A percentile compares a stretch with the other conserved stretches of the same genome.
Evolutionary conservation across 2,888 invertebrate species (phyloP).

Genomic region (Merodon equestris): DNA sequence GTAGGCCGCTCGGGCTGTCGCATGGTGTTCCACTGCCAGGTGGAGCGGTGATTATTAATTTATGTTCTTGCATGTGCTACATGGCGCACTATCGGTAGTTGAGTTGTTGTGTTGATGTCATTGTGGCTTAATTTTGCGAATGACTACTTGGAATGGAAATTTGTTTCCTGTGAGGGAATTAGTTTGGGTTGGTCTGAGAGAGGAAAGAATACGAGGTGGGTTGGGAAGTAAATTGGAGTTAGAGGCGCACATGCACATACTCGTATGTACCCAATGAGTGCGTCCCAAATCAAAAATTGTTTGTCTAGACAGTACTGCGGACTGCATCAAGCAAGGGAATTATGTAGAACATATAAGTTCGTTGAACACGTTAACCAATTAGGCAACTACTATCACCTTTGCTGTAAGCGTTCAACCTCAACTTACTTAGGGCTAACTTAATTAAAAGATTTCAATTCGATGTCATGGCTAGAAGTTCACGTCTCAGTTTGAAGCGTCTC

Average conservation of each 20-base stretch:
- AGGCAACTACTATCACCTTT: too few relatives aligned
- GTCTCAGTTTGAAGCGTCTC: not conserved
- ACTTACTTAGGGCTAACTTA: slow-evolving; percentile 23
- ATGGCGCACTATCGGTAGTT: slow-evolving; percentile 51
- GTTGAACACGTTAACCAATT: not conserved
- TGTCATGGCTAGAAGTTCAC: slow-evolving; percentile 61
- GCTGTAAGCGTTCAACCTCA: too few relatives aligned
- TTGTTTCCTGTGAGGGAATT: slow-evolving; percentile 57
- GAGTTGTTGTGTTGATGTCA: slow-evolving; percentile 46
- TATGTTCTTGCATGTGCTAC: slow-evolving; percentile 54
- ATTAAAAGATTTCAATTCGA: slow-evolving; percentile 52
- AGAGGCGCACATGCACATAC: too few relatives aligned
- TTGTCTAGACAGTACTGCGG: too few relatives aligned
- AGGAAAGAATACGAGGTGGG: too few relatives aligned
- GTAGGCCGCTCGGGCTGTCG: slow-evolving; percentile 13
- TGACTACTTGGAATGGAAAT: slow-evolving; percentile 17
- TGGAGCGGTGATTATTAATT: slow-evolving; percentile 45
- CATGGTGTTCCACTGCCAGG: slow-evolving; percentile 27
- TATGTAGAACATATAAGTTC: too few relatives aligned
- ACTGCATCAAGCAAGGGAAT: too few relatives aligned
- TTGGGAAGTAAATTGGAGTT: too few relatives aligned
- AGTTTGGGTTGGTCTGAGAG: slow-evolving; percentile 43
- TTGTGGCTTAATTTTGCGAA: slow-evolving; percentile 13
- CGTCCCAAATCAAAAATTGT: too few relatives aligned
- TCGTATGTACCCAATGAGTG: too few relatives aligned